phyloP scores from a whole-genome alignment of 1,140 invertebrate genomes.

The Conus ventricosus region DNA sequence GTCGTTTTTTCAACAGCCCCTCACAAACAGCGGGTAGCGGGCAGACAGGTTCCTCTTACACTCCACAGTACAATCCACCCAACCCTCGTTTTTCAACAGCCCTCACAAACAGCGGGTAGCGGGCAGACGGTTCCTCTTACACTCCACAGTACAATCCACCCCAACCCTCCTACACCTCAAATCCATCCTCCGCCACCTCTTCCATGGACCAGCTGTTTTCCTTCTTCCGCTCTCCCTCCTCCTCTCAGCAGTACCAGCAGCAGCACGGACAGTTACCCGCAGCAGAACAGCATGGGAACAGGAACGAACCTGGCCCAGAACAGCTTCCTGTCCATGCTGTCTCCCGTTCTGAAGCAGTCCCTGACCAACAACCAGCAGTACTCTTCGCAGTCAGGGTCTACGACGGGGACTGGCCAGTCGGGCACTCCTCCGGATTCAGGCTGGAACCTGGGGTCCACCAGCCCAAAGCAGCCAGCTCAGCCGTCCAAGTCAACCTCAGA shows the following conservation, averaged over 20 bases:
- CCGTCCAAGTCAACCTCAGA: background rate
- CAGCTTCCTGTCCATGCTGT: background rate
- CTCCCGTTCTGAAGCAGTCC: background rate
- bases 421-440: background rate
- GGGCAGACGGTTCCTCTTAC: background rate
- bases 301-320: background rate
- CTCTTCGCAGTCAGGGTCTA: background rate
- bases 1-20: slow-evolving; percentile 4
- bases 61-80: background rate
- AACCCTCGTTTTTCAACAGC: background rate
- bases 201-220: slow-evolving; percentile 9
- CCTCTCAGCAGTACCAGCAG: background rate
- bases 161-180: background rate
- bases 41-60: background rate
- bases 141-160: background rate
- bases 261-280: background rate
- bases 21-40: background rate
- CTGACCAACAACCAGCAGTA: background rate
- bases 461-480: background rate
- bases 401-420: background rate
- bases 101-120: background rate
- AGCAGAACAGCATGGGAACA: background rate
- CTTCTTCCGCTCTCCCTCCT: background rate
- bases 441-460: background rate
- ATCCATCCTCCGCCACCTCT: background rate